These are phyloP conservation scores for Drosophila colorata DNA, from an alignment of 2,888 invertebrate genomes.

Conservation along the genomic window DNA sequence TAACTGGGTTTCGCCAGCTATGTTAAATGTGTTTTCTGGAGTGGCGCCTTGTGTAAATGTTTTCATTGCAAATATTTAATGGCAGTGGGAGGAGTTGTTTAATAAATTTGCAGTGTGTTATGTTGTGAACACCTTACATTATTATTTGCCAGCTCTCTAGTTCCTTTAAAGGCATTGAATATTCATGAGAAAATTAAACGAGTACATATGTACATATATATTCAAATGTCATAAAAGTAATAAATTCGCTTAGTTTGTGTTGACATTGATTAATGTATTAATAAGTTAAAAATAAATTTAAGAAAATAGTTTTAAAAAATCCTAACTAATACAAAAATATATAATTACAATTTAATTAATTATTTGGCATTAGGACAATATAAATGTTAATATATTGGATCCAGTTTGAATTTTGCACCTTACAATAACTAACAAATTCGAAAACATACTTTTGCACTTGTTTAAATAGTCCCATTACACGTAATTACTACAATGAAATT, in stretches of 20 bases:
- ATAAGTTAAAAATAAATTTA: too few species aligned
- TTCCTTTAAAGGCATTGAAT: conserved; percentile 11
- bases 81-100: background rate
- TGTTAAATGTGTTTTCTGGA: conserved; percentile 1
- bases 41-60: conserved; percentile 19
- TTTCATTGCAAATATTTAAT: conserved; percentile 8
- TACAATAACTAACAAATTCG: too few species aligned
- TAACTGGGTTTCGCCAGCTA: background rate
- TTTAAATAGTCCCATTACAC: conserved; percentile 13
- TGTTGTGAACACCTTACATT: conserved; percentile 1
- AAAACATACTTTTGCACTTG: too few species aligned
- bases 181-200: conserved; percentile 12
- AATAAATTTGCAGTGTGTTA: background rate
- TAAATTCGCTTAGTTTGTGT: background rate
- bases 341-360: too few species aligned
- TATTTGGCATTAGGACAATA: too few species aligned
- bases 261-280: conserved; percentile 1
- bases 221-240: background rate
- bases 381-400: too few species aligned
- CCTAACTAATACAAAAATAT: too few species aligned
- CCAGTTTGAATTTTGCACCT: too few species aligned
- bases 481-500: conserved; percentile 36
- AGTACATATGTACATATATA: background rate
- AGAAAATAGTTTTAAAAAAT: too few species aligned
- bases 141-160: background rate